Percentiles rank a stretch among this genome's conserved stretches.
phyloP scores from a whole-genome alignment of 2,888 invertebrate species.

The Meteorus colon region DNA sequence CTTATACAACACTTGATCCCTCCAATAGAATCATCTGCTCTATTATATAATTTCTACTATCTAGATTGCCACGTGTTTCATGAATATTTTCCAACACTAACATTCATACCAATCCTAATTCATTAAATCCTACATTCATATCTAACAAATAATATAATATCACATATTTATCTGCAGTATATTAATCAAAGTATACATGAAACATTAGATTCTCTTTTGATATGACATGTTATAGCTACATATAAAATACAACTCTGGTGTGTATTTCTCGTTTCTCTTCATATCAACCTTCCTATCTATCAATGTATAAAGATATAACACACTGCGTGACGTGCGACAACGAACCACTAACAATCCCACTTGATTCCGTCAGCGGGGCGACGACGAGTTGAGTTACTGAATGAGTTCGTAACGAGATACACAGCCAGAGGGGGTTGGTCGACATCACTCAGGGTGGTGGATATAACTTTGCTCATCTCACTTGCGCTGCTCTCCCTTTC shows the following conservation, averaged over 20 bases:
- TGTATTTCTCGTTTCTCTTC: background rate
- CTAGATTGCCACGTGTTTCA: too few species aligned
- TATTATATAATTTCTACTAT: too few species aligned
- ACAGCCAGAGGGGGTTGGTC: conserved; percentile 67
- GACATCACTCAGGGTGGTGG: conserved; percentile 13
- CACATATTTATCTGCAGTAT: too few species aligned
- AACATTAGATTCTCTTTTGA: too few species aligned
- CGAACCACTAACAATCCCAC: conserved; percentile 68
- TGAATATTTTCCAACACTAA: too few species aligned
- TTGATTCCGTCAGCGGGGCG: conserved; percentile 64
- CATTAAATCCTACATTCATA: too few species aligned
- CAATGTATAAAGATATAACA: conserved; percentile 22
- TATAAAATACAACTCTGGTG: background rate
- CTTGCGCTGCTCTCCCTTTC: background rate
- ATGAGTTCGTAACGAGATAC: conserved; percentile 73
- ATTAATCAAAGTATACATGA: too few species aligned
- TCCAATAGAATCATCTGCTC: too few species aligned
- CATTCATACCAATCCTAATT: too few species aligned
- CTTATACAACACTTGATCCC: too few species aligned
- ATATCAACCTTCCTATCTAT: conserved; percentile 35
- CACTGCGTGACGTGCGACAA: conserved; percentile 31
- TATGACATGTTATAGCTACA: too few species aligned
- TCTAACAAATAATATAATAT: too few species aligned
- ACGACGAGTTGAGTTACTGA: conserved; percentile 62
- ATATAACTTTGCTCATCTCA: background rate